Base-by-base conservation (phyloP, 2,888 invertebrate species). In the Masnerella sp. region DNA sequence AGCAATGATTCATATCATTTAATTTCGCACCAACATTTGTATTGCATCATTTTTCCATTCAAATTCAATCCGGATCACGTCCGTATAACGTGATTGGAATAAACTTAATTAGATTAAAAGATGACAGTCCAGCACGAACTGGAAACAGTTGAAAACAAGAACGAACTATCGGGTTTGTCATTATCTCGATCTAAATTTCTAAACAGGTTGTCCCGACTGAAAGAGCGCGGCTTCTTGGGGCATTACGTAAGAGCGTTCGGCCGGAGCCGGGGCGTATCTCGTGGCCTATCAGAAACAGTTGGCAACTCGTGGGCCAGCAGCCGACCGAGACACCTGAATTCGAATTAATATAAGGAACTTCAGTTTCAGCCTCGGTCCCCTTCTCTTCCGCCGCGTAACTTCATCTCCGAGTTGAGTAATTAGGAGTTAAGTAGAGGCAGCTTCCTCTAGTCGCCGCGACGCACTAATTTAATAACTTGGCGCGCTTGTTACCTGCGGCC, bases 341-440 rank as follows among this genome's bases (percentile, higher is more conserved):
- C 75, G 77, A 78, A 80, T 79, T 79, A 80, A 74, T 72, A 52
- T 58, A 65, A 74, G 76, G 74, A 80, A 81, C 79, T 81, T 82
- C 77, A 79, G 74, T 80, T 78, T 74, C 78, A 80, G 78, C 22
- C 68, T 36, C 14, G 28, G 25, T 67, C 32, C 52, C 40, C 67
- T 69, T 40, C 67, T 56, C 78, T 69, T 73, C 76, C 47, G 40
- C 69, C 64, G 74, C 78, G 76, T 75, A 78, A 80, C 79, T 80
- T 81, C 79, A 82, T 81, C 79, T 78, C 58, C 75, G 61, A 81
- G 80, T 79, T 81, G 77, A 82, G 80, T 81, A 82, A 83, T 83
- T 82, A 81, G 78, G 76, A 81, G 79, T 78, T 79, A 80, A 81
- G 80, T 76, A 79, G 70, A 79, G 72, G 68, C 62, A 77, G 75